Evolutionary conservation across 2,113 vertebrate genomes (phyloP).

Genomic region (Lepus europaeus): DNA sequence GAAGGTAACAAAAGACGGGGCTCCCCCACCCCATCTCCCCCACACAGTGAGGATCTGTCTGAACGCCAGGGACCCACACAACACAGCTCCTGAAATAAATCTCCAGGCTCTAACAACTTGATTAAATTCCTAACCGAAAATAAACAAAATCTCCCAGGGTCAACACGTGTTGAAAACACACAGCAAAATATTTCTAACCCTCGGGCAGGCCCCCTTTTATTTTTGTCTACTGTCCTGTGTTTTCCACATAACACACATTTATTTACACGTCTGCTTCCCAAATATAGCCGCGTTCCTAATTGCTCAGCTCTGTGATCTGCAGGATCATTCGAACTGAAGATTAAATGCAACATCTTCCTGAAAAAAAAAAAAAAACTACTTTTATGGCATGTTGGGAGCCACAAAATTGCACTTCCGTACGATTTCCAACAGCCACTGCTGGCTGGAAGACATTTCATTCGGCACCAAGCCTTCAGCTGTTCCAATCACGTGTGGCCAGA

Average conservation of each 20-base stretch:
- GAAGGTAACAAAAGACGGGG: slow-evolving; percentile 36
- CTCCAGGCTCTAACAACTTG: background rate
- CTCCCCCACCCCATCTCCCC: slow-evolving; percentile 47
- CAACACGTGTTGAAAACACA: slow-evolving; percentile 12
- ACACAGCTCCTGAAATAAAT: background rate
- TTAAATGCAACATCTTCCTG: slow-evolving; percentile 75
- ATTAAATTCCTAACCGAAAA: slow-evolving; percentile 13
- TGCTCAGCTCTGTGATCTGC: slow-evolving; percentile 75
- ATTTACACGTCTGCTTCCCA: slow-evolving; percentile 76
- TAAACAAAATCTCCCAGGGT: background rate
- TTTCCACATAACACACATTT: slow-evolving; percentile 74
- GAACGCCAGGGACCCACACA: background rate
- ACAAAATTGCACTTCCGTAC: slow-evolving; percentile 76
- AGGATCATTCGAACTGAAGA: slow-evolving; percentile 78
- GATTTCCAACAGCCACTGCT: background rate
- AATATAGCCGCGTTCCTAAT: slow-evolving; percentile 82
- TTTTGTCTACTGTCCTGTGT: background rate
- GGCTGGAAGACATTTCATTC: slow-evolving; percentile 71
- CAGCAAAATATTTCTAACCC: background rate
- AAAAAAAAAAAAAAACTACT: slow-evolving; percentile 50
- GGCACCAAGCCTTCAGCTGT: slow-evolving; percentile 73
- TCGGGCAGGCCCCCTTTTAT: slow-evolving; percentile 45
- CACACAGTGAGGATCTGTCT: slow-evolving; percentile 53
- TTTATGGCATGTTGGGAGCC: slow-evolving; percentile 79
- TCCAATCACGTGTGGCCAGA: slow-evolving; percentile 37